A percentile compares a stretch with the other conserved stretches of the same genome.
These are phyloP conservation scores for Stenopsyche tienmushanensis DNA, from an alignment of 1,140 invertebrate species.

Conservation along the genomic window DNA sequence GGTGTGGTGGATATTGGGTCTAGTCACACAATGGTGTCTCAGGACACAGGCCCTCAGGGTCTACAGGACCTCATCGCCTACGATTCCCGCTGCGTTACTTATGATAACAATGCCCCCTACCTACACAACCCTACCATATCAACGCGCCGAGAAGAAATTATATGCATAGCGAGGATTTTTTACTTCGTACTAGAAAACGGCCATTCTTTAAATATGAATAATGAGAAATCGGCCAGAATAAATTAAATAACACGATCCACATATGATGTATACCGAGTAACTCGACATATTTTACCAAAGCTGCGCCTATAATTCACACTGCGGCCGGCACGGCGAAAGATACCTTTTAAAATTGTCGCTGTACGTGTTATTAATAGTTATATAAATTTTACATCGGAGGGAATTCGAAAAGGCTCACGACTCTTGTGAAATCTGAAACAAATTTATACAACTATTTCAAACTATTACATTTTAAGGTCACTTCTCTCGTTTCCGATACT, in stretches of 20 bases:
- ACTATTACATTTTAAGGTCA: no score
- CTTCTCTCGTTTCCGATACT: no score
- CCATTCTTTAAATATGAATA: conserved; percentile 20
- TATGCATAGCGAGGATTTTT: conserved; percentile 6
- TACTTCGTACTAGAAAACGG: neutral
- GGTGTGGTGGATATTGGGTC: neutral
- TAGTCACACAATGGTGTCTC: neutral
- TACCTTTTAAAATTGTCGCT: neutral
- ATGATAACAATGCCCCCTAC: conserved; percentile 25
- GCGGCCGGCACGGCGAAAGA: neutral
- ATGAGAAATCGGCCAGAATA: conserved; percentile 18
- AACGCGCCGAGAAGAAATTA: neutral
- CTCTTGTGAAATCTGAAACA: no score
- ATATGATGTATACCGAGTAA: conserved; percentile 2
- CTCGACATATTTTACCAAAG: conserved; percentile 12
- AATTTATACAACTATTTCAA: no score
- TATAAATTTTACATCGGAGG: no score
- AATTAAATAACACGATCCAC: conserved; percentile 20
- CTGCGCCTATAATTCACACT: conserved; percentile 4
- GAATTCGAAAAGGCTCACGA: no score
- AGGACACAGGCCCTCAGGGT: neutral
- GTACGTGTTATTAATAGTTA: no score
- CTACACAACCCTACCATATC: conserved; percentile 9
- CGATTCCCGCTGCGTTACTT: conserved; percentile 13
- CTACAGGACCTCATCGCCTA: conserved; percentile 6